Percentiles rank a stretch among this genome's conserved stretches.
Conservation (phyloP, 2,797 vertebrate genomes). For the Lutjanus argentimaculatus region DNA sequence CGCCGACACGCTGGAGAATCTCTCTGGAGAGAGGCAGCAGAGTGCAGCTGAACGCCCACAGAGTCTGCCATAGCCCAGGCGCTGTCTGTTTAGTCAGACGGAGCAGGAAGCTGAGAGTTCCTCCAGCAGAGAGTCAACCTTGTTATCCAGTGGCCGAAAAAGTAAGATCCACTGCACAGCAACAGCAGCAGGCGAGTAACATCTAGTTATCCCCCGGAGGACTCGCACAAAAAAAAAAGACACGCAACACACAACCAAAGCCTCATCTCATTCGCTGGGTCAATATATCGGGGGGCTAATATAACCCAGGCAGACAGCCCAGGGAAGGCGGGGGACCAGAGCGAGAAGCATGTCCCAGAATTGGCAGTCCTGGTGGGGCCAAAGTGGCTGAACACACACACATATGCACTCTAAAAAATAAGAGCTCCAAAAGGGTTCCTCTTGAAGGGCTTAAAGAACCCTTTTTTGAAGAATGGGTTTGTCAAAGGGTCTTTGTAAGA, state of each 20-base stretch:
- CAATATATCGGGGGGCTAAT: constrained; percentile 60
- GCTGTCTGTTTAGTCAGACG: constrained; percentile 68
- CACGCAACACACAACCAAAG: constrained; percentile 40
- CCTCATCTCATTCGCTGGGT: constrained; percentile 58
- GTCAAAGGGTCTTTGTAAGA: too few relatives aligned
- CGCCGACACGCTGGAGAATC: constrained; percentile 47
- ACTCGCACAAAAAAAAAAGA: constrained; percentile 1
- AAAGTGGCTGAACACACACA: constrained; percentile 34
- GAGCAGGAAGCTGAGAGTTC: constrained; percentile 64
- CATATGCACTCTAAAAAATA: neutral
- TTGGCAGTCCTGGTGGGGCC: constrained; percentile 54
- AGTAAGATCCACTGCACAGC: constrained; percentile 57
- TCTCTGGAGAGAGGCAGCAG: constrained; percentile 62
- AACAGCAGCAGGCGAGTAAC: constrained; percentile 52
- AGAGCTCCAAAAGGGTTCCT: too few relatives aligned
- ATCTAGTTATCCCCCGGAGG: constrained; percentile 54
- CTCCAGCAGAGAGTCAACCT: constrained; percentile 66
- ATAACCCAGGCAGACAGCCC: constrained; percentile 60
- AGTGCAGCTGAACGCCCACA: constrained; percentile 71
- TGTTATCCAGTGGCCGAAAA: constrained; percentile 70
- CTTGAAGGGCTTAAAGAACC: too few relatives aligned
- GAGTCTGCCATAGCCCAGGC: constrained; percentile 55
- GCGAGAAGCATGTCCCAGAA: constrained; percentile 58
- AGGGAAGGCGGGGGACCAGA: constrained; percentile 41
- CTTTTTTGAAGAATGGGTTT: too few relatives aligned